Conservation (phyloP, 2,113 vertebrate species). For the Pipra filicauda region DNA sequence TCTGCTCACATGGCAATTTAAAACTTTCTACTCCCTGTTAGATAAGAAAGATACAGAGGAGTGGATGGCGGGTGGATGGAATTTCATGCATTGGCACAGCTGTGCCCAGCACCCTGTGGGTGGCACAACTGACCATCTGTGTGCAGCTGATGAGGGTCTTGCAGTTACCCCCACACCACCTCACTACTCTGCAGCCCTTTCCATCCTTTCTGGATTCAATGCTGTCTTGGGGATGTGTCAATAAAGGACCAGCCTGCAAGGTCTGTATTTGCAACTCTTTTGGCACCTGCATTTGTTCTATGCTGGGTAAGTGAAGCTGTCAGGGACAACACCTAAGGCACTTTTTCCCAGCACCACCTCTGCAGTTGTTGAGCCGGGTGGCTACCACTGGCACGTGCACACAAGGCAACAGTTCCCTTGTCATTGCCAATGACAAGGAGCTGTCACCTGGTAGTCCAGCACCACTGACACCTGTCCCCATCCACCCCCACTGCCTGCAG, state of each 20-base stretch:
- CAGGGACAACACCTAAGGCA: background rate
- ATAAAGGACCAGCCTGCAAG: background rate
- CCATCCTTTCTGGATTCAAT: background rate
- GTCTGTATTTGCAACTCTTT: background rate
- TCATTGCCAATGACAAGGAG: background rate
- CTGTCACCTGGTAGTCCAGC: background rate
- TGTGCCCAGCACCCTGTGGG: background rate
- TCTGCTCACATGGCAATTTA: background rate
- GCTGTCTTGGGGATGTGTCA: background rate
- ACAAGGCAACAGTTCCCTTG: background rate
- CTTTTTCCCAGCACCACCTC: background rate
- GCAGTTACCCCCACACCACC: background rate
- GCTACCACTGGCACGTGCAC: background rate
- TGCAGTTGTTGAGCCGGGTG: background rate
- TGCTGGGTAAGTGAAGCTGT: background rate
- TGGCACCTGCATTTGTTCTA: background rate
- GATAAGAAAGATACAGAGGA: background rate
- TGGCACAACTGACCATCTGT: fast-evolving
- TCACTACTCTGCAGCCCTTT: background rate
- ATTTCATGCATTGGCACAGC: background rate
- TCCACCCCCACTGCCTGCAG: background rate
- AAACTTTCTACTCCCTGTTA: background rate
- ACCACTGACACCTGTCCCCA: background rate
- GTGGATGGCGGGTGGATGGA: background rate
- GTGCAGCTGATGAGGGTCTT: background rate